Conservation (phyloP, 1,140 invertebrate species). For the Thaumatotibia leucotreta region DNA sequence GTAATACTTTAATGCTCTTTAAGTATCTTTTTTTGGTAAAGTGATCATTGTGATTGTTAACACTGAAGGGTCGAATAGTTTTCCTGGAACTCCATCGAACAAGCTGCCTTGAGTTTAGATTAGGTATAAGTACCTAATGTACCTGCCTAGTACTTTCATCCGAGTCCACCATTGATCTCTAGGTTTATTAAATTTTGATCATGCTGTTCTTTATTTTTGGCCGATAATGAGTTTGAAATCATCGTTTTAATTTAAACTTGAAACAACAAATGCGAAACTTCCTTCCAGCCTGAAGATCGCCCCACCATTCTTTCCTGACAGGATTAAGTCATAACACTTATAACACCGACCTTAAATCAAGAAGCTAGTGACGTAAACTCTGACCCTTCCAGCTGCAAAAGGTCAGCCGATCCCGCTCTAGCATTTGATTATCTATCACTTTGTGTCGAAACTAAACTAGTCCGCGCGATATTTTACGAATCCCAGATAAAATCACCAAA, state of each 20-base stretch:
- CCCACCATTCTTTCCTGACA: neutral
- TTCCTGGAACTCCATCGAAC: neutral
- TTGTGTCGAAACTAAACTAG: conserved; percentile 56
- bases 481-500: conserved; percentile 59
- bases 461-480: conserved; percentile 52
- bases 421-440: conserved; percentile 51
- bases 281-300: neutral
- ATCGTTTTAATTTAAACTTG: too few relatives aligned
- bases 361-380: conserved; percentile 3
- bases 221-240: too few relatives aligned
- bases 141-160: neutral
- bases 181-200: too few relatives aligned
- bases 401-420: conserved; percentile 27
- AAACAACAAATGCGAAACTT: too few relatives aligned
- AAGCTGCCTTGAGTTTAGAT: neutral
- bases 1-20: neutral
- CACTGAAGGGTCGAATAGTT: too few relatives aligned
- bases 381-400: conserved; percentile 10
- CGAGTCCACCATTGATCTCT: neutral
- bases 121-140: too few relatives aligned
- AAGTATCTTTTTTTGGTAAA: neutral
- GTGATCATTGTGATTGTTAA: neutral
- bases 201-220: too few relatives aligned
- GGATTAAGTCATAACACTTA: neutral
- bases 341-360: conserved; percentile 3